Conservation (phyloP, 2,797 vertebrate genomes). For the Enteromius argenteus region DNA sequence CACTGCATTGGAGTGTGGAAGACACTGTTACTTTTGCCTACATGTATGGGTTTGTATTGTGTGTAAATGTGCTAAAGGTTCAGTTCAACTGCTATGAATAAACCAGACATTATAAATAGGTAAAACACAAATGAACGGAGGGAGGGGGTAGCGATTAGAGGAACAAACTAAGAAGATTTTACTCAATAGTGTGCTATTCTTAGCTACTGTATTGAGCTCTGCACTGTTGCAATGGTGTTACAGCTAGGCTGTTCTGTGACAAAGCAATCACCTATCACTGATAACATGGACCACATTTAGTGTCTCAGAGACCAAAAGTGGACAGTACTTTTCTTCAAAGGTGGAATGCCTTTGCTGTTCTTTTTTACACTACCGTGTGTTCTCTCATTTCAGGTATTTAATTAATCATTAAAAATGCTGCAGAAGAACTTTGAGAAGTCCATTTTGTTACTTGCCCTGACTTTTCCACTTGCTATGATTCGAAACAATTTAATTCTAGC, state of each 20-base stretch:
- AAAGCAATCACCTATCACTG: neutral
- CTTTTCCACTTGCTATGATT: neutral
- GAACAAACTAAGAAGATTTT: slow-evolving; percentile 39
- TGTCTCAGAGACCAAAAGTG: neutral
- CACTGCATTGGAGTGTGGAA: slow-evolving; percentile 45
- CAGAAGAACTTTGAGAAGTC: neutral
- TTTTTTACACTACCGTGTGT: neutral
- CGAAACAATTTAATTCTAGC: neutral
- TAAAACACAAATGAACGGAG: slow-evolving; percentile 34
- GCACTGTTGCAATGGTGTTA: neutral
- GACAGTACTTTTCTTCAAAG: neutral
- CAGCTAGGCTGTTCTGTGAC: slow-evolving; percentile 1
- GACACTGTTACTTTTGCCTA: slow-evolving; percentile 32
- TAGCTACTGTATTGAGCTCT: slow-evolving; percentile 32
- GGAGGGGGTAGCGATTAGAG: slow-evolving; percentile 39
- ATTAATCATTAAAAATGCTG: slow-evolving; percentile 6
- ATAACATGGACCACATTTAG: neutral
- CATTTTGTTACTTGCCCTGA: neutral
- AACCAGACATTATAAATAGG: slow-evolving; percentile 46
- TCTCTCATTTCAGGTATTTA: neutral
- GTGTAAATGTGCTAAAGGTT: slow-evolving; percentile 29
- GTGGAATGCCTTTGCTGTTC: slow-evolving; percentile 1
- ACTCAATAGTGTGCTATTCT: slow-evolving; percentile 42
- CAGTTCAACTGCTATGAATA: slow-evolving; percentile 1
- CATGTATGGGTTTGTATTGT: slow-evolving; percentile 21